A percentile compares a stretch with the other conserved stretches of the same genome.
Conservation (phyloP, 2,113 vertebrate species). For the Leptobrachium ailaonicum region DNA sequence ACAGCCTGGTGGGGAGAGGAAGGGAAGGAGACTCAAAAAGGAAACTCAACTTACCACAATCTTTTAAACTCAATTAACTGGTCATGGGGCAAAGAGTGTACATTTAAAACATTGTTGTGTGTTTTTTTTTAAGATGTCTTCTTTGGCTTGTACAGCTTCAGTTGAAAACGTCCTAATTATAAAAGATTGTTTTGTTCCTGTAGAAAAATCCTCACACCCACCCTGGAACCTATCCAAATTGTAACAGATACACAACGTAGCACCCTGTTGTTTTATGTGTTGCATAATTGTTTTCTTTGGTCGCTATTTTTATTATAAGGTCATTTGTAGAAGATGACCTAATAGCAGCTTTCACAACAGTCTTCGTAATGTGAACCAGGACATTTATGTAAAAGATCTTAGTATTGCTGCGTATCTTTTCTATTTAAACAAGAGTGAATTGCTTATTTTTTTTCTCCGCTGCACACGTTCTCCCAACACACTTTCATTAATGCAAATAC, state of each 20-base stretch:
- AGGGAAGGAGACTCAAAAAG: too few relatives aligned
- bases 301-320: conserved; percentile 75
- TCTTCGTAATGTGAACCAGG: conserved; percentile 27
- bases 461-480: conserved; percentile 11
- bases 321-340: conserved; percentile 71
- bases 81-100: too few relatives aligned
- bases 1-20: too few relatives aligned
- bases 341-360: conserved; percentile 54
- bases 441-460: conserved; percentile 18
- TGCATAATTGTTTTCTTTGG: conserved; percentile 79
- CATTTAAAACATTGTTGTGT: too few relatives aligned
- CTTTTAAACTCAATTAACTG: too few relatives aligned
- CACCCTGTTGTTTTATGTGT: conserved; percentile 75
- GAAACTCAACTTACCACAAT: too few relatives aligned
- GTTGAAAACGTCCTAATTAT: conserved; percentile 52
- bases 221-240: conserved; percentile 67
- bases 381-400: conserved; percentile 18
- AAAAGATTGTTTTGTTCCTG: conserved; percentile 62
- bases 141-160: conserved; percentile 20
- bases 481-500: conserved; percentile 23
- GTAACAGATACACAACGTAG: conserved; percentile 67
- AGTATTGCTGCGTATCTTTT: conserved; percentile 24
- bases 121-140: too few relatives aligned
- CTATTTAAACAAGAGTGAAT: conserved; percentile 32
- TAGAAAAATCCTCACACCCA: conserved; percentile 67